These are phyloP conservation scores for Folsomia candida DNA, from an alignment of 2,888 invertebrate genomes.

Conservation along the genomic window DNA sequence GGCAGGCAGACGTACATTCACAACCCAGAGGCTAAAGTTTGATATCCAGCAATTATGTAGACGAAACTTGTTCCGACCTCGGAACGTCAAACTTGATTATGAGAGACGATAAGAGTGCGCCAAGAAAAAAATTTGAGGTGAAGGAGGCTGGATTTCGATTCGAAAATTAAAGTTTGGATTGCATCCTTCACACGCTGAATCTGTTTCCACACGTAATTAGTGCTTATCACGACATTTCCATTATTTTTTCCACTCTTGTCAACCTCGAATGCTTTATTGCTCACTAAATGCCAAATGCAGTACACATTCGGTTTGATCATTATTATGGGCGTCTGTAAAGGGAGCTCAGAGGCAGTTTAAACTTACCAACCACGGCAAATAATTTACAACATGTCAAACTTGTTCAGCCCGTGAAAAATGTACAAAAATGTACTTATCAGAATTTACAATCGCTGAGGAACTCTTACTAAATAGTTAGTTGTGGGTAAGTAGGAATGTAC, in stretches of 20 bases:
- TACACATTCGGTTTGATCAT: no score
- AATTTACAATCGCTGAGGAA: constrained; percentile 3
- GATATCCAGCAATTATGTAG: constrained; percentile 13
- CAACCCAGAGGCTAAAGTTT: neutral
- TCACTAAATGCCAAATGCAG: neutral
- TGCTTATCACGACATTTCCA: constrained; percentile 19
- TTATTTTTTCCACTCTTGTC: constrained; percentile 3
- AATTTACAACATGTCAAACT: constrained; percentile 1
- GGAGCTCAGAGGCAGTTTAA: neutral
- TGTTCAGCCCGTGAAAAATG: neutral
- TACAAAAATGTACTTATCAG: neutral
- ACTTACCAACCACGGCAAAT: neutral
- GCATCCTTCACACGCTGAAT: constrained; percentile 17
- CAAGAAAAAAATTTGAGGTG: constrained; percentile 13
- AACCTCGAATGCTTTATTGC: constrained; percentile 7
- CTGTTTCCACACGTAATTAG: constrained; percentile 18
- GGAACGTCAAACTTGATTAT: neutral
- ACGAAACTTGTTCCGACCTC: neutral
- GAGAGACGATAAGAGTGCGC: constrained; percentile 2
- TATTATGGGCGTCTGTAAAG: neutral
- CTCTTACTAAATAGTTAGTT: neutral
- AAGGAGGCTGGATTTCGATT: neutral
- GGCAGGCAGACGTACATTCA: no score
- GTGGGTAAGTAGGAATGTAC: no score
- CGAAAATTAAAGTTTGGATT: constrained; percentile 10